Evolutionary conservation across 2,888 invertebrate genomes (phyloP), one percentile per base, ranked within the genome.

Genomic region (Dicycla oo): DNA sequence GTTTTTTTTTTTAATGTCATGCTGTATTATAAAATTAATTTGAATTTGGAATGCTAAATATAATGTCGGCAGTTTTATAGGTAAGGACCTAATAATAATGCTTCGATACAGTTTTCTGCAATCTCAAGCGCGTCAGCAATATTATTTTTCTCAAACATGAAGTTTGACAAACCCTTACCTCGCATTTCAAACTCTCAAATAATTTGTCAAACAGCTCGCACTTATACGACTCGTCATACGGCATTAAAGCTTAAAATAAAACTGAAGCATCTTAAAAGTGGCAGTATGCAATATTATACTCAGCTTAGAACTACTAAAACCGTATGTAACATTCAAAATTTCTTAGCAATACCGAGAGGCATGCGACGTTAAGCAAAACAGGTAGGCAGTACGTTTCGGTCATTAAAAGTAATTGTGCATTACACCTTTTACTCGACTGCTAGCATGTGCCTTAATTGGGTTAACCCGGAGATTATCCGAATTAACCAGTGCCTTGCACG

Each of bases 381-480:
- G 53, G 72, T 43, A 62, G 62, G 65, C 38, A 45, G 70, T 64
- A 70, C 75, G 62, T 73, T 74, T 68, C 40, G 69, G 63, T 72
- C 84, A 86, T 85, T 85, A 81, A 85, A 82, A 70, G 69, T 84
- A 71, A 85, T 81, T 82, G 74, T 78, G 56, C 82, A 80, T 80
- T 81, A 81, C 75, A 72, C 80, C 65, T 81, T 69, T 77, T 57
- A 56, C 69, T 78, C 62, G 51, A 77, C 34, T 69, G 20, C 62
- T 63, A 74, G 67, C 69, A 68, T 71, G 72, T 54, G 51, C 38
- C 77, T 51, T 82, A 82, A 85, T 82, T 82, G 72, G 76, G 77
- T 84, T 84, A 80, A 78, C 73, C 68, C 23, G 69, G 70, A 61
- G 66, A 75, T 86, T 80, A 82, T 75, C 47, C 40, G 73, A 82